Conservation (phyloP, 2,888 invertebrate species). For the Morinoia aosen region DNA sequence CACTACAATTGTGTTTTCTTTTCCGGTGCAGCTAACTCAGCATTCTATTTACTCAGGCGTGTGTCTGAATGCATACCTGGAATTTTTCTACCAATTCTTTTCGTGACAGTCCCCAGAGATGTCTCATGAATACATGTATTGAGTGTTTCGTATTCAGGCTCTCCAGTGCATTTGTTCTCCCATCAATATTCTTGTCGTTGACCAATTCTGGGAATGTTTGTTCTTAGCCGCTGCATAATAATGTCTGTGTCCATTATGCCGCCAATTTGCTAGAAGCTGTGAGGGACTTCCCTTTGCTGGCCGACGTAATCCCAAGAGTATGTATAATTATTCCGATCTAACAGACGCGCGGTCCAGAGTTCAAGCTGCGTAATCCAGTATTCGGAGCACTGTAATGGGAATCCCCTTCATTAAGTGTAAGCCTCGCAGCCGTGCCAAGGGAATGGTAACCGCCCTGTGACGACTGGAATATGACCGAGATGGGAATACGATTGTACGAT, state of each 20-base stretch:
- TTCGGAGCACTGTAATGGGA: constrained; percentile 34
- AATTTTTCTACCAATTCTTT: too few relatives aligned
- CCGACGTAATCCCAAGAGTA: constrained; percentile 37
- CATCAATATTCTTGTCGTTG: constrained; percentile 2
- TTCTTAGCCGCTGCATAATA: not conserved
- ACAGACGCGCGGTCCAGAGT: not conserved
- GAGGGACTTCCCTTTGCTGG: constrained; percentile 28
- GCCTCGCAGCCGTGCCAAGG: constrained; percentile 27
- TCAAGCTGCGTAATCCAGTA: constrained; percentile 44
- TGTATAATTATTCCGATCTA: constrained; percentile 45
- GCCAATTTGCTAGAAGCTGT: constrained; percentile 1
- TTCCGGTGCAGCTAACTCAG: not conserved
- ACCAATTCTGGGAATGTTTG: not conserved
- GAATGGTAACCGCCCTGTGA: constrained; percentile 37
- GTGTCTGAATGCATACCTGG: not conserved
- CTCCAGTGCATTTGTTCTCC: not conserved
- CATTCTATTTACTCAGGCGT: not conserved
- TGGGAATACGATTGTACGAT: constrained; percentile 48
- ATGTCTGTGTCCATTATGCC: constrained; percentile 8
- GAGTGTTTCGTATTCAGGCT: not conserved
- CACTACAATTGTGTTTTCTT: not conserved
- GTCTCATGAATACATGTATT: not conserved
- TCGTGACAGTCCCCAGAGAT: too few relatives aligned
- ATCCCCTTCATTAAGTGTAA: constrained; percentile 34
- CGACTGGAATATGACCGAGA: constrained; percentile 52